A percentile compares a stretch with the other conserved stretches of the same genome.
Conservation (phyloP, 1,140 invertebrate species). For the Drosophila sucinea region DNA sequence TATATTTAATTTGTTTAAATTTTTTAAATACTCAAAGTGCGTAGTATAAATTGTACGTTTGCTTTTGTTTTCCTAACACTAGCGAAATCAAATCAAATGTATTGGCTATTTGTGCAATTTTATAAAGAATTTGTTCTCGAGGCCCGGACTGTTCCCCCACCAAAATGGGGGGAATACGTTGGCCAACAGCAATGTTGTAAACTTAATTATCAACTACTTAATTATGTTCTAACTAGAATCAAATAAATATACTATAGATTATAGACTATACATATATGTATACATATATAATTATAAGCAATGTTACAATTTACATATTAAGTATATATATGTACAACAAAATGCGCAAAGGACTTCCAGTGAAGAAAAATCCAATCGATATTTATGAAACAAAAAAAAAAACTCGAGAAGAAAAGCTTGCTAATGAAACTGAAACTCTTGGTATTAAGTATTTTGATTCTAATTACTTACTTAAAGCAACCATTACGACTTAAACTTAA, state of each 20-base stretch:
- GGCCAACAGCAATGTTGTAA: constrained; percentile 58
- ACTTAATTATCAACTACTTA: constrained; percentile 73
- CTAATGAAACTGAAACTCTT: constrained; percentile 34
- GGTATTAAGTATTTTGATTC: constrained; percentile 61
- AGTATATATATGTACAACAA: constrained; percentile 41
- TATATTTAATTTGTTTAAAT: constrained; percentile 44
- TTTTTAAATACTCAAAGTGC: constrained; percentile 72
- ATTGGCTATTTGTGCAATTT: constrained; percentile 80
- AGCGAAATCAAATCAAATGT: constrained; percentile 54
- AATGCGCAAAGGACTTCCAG: constrained; percentile 80
- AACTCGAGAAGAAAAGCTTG: neutral
- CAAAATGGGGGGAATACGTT: constrained; percentile 9
- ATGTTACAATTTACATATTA: constrained; percentile 27
- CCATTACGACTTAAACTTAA: constrained; percentile 56
- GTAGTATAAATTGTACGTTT: constrained; percentile 65
- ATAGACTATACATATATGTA: constrained; percentile 11
- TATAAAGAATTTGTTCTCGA: constrained; percentile 53
- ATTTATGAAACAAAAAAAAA: constrained; percentile 50
- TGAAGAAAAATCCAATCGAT: constrained; percentile 68
- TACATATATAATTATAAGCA: constrained; percentile 20
- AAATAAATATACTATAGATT: constrained; percentile 41
- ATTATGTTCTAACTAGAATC: constrained; percentile 62
- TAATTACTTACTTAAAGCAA: constrained; percentile 72
- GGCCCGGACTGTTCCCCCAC: constrained; percentile 11
- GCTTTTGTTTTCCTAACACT: constrained; percentile 43